phyloP scores from a whole-genome alignment of 2,888 invertebrate species.

The Cephus pulcher region DNA sequence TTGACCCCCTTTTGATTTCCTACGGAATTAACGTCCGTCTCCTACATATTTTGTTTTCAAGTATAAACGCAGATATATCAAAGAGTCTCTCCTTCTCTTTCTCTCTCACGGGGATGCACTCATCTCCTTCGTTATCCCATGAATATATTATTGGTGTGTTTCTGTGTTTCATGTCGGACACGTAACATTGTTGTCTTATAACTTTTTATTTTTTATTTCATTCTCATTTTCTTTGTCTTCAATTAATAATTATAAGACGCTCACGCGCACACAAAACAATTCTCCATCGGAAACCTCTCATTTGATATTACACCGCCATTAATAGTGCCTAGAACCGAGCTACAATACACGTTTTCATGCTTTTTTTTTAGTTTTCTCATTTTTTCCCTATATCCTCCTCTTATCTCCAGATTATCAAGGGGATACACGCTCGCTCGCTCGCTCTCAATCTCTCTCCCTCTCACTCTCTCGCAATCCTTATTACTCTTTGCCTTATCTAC shows the following conservation, averaged over 20 bases:
- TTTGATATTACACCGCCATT: background rate
- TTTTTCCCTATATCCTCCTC: background rate
- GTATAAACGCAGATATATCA: background rate
- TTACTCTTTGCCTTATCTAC: conserved; percentile 18
- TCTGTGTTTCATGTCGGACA: background rate
- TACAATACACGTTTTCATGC: conserved; percentile 16
- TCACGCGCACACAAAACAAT: background rate
- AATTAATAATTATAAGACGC: background rate
- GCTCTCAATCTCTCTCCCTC: background rate
- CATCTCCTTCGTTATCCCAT: background rate
- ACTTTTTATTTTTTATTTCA: background rate
- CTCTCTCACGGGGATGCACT: background rate
- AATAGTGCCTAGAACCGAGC: background rate
- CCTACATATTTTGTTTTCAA: background rate
- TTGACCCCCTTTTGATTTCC: background rate
- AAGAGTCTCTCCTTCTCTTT: background rate
- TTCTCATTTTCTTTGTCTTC: background rate
- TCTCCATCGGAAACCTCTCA: background rate
- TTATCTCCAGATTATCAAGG: background rate
- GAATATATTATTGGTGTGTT: background rate
- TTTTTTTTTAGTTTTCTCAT: background rate
- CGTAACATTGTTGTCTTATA: background rate
- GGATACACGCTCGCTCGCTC: background rate
- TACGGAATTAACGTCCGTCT: background rate
- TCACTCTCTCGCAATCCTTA: conserved; percentile 14